Evolutionary conservation across 2,797 vertebrate genomes (phyloP), one percentile per base, ranked within the genome.

Genomic region (Ambastaia sidthimunki): DNA sequence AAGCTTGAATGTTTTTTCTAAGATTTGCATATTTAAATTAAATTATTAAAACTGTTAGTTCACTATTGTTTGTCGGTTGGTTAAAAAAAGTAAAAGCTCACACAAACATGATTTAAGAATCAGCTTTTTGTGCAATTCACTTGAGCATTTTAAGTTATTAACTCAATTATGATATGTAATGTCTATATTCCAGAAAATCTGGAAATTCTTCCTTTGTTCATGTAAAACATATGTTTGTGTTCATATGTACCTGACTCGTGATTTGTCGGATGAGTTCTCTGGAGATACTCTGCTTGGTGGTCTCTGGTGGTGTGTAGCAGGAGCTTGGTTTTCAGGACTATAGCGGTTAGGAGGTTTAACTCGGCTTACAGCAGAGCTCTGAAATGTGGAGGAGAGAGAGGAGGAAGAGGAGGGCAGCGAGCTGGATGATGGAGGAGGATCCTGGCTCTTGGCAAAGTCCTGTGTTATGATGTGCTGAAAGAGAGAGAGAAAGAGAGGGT

Each of bases 391-490:
- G 54, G 92, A 89, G 69, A 90, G 77, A 37, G 4, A 37, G 34
- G 41, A 44, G 41, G 41, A 44, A 44, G 41, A 37, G 34, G 34
- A 37, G 34, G 34, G 6, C 34, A 37, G 34, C 34, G 34, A 44
- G 41, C 41, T 44, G 41, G 92, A 92, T 80, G 94, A 86, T 59
- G 96, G 93, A 47, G 93, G 90, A 71, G 92, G 81, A 21, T 96
- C 95, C 89, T 99, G 97, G 90, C 95, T 99, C 89, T 96, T 93
- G 88, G 97, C 97, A 83, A 99, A 99, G 91, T 99, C 97, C 91
- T 98, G 98, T 74, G 98, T 99, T 90, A 99, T 99, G 88, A 99
- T 99, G 90, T 99, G 97, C 98, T 99, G 91, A 69, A 28, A 21
- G 21, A 59, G 54, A 79, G 23, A 0, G 48, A 3, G 47, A 63